Percentiles rank a stretch among this genome's conserved stretches.
These are phyloP conservation scores for Apistogramma diplotaenia DNA, from an alignment of 2,113 vertebrate species.

Conservation along the genomic window DNA sequence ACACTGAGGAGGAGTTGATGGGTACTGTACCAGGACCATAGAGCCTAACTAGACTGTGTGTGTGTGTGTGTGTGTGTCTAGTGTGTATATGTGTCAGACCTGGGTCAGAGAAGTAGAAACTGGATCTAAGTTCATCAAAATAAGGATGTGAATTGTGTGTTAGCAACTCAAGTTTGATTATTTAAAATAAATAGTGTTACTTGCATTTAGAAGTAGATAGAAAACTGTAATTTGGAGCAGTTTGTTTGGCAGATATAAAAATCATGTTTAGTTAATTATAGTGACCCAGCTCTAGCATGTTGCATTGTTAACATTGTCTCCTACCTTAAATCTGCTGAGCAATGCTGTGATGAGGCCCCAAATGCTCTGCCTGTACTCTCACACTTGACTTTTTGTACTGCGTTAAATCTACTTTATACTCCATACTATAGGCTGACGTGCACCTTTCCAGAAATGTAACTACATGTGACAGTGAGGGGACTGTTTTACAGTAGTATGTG, in stretches of 20 bases:
- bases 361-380: constrained; percentile 24
- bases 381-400: background rate
- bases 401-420: background rate
- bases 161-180: background rate
- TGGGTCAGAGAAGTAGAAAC: constrained; percentile 43
- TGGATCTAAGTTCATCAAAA: background rate
- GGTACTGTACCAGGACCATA: constrained; percentile 83
- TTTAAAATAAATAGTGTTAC: background rate
- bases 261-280: too few species aligned
- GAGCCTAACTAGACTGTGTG: constrained; percentile 31
- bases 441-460: background rate
- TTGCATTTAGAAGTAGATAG: background rate
- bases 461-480: too few species aligned
- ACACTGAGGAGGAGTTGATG: constrained; percentile 82
- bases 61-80: constrained; percentile 36
- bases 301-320: background rate
- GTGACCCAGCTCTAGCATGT: constrained; percentile 60
- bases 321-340: background rate
- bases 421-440: background rate
- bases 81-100: constrained; percentile 50
- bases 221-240: background rate
- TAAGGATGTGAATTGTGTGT: background rate
- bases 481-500: background rate
- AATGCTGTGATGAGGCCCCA: constrained; percentile 36
- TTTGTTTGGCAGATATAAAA: background rate